Percentiles rank a stretch among this genome's conserved stretches.
phyloP scores from a whole-genome alignment of 2,888 invertebrate species.

The Notodonta ziczac region DNA sequence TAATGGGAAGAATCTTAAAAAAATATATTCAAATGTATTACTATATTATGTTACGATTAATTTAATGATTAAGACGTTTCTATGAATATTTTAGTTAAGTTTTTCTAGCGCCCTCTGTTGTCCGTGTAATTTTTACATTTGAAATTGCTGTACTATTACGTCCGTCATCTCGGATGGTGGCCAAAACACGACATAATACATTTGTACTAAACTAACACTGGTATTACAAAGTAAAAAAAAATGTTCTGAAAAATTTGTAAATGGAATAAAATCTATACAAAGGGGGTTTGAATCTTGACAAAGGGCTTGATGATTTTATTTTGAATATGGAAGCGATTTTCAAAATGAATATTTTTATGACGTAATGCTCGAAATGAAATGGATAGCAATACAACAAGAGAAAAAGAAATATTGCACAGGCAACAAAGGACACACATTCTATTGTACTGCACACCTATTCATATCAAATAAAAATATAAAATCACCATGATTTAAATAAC shows the following conservation, averaged over 20 bases:
- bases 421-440: constrained; percentile 20
- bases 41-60: constrained; percentile 41
- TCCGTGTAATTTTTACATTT: constrained; percentile 24
- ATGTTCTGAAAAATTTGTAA: no score
- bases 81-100: constrained; percentile 45
- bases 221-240: no score
- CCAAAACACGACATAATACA: no score
- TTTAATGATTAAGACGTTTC: constrained; percentile 45
- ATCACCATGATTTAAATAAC: constrained; percentile 36
- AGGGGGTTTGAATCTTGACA: no score
- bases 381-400: no score
- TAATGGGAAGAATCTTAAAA: constrained; percentile 58
- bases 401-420: constrained; percentile 26
- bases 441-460: constrained; percentile 50
- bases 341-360: no score
- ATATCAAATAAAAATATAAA: constrained; percentile 52
- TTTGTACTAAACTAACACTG: no score
- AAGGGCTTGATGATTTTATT: no score
- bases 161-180: no score
- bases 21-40: constrained; percentile 58
- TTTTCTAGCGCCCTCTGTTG: constrained; percentile 21
- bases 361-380: no score
- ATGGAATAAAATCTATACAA: no score
- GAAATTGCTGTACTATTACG: background rate
- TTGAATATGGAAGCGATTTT: no score